phyloP scores from a whole-genome alignment of 2,888 invertebrate genomes.

The Muscina levida region DNA sequence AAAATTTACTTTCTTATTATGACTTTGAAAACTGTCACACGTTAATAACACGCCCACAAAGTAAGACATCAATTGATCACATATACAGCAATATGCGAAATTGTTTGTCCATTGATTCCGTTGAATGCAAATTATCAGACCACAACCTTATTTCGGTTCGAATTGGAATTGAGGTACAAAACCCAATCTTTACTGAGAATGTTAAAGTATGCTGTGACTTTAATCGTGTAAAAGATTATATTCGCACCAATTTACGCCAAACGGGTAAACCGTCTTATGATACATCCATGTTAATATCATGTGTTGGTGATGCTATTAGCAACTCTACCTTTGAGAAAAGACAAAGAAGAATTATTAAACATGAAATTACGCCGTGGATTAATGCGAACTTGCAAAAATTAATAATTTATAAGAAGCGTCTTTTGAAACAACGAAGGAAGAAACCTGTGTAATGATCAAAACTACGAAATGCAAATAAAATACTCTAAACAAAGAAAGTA shows the following conservation, averaged over 20 bases:
- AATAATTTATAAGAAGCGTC: not conserved
- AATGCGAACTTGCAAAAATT: slow-evolving; percentile 29
- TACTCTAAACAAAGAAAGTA: too few species aligned
- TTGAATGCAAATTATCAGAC: not conserved
- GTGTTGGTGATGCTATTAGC: not conserved
- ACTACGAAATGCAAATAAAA: too few species aligned
- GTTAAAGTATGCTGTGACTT: not conserved
- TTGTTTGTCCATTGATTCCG: not conserved
- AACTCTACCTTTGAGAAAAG: not conserved
- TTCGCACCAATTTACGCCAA: not conserved
- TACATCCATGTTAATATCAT: not conserved
- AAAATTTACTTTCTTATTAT: not conserved
- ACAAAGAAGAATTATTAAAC: too few species aligned
- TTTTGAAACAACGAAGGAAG: not conserved
- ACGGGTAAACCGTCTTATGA: not conserved
- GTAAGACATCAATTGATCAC: slow-evolving; percentile 10
- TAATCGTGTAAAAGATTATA: not conserved
- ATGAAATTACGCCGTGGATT: not conserved
- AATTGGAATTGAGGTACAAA: not conserved
- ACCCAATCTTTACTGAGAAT: not conserved
- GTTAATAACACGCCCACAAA: not conserved
- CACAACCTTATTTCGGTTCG: not conserved
- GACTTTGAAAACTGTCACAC: not conserved
- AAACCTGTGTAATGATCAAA: too few species aligned
- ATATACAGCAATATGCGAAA: not conserved